Evolutionary conservation across 2,797 vertebrate genomes (phyloP).

Genomic region (Thaleichthys pacificus): DNA sequence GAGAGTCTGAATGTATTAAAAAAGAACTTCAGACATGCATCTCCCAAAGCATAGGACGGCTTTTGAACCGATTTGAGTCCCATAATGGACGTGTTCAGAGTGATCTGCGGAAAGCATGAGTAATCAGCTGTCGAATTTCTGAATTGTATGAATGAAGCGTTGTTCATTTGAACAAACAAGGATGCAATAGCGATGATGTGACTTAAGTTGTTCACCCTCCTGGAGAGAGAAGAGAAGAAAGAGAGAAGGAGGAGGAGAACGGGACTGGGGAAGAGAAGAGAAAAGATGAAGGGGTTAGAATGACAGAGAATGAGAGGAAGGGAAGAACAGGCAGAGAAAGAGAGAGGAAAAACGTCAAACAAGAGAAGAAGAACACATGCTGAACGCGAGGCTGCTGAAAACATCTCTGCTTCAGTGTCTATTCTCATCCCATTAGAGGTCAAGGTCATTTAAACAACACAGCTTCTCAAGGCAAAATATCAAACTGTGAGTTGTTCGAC

Average conservation of each 20-base stretch:
- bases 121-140: slow-evolving; percentile 17
- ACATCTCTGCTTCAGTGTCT: slow-evolving; percentile 16
- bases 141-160: slow-evolving; percentile 24
- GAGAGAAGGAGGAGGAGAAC: neutral
- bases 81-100: slow-evolving; percentile 6
- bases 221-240: slow-evolving; percentile 3
- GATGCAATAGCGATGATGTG: slow-evolving; percentile 23
- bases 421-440: slow-evolving; percentile 12
- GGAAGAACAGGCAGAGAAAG: neutral
- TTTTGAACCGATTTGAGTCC: slow-evolving; percentile 22
- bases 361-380: slow-evolving; percentile 5
- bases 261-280: neutral
- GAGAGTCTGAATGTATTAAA: slow-evolving; percentile 8
- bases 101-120: slow-evolving; percentile 35
- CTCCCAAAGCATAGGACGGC: slow-evolving; percentile 16
- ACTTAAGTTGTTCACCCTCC: slow-evolving; percentile 16
- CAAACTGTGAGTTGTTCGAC: neutral
- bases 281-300: neutral
- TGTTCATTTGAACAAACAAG: slow-evolving; percentile 26
- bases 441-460: slow-evolving; percentile 10
- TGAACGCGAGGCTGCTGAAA: slow-evolving; percentile 19
- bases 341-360: neutral
- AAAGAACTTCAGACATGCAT: slow-evolving; percentile 2
- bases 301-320: neutral
- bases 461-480: neutral